phyloP scores from a whole-genome alignment of 2,888 invertebrate genomes.

The Epistrophe eligans region DNA sequence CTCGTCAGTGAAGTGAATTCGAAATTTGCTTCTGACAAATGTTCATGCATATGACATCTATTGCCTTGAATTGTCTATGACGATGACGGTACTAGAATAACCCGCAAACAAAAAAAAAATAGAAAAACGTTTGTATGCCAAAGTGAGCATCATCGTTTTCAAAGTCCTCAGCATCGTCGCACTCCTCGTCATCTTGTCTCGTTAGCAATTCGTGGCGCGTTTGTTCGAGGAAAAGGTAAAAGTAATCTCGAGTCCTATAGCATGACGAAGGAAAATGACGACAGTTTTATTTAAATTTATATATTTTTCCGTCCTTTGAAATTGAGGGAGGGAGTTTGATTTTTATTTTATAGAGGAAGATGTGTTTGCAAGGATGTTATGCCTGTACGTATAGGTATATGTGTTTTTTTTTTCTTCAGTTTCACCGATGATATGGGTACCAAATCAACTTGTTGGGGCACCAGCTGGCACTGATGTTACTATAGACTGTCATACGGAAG shows the following conservation, averaged over 20 bases:
- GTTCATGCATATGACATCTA: slow-evolving; percentile 76
- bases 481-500: slow-evolving; percentile 96
- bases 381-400: slow-evolving; percentile 35
- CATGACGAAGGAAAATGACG: slow-evolving; percentile 74
- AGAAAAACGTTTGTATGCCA: slow-evolving; percentile 56
- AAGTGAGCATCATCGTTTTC: slow-evolving; percentile 58
- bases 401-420: slow-evolving; percentile 85
- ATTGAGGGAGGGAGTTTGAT: slow-evolving; percentile 14
- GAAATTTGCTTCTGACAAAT: slow-evolving; percentile 71
- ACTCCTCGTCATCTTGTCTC: slow-evolving; percentile 52
- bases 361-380: slow-evolving; percentile 43
- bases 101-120: slow-evolving; percentile 50
- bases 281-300: slow-evolving; percentile 76
- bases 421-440: slow-evolving; percentile 97
- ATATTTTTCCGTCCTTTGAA: slow-evolving; percentile 55
- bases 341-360: slow-evolving; percentile 6
- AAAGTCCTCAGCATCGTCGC: slow-evolving; percentile 28
- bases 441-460: slow-evolving; percentile 96
- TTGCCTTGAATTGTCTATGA: slow-evolving; percentile 74
- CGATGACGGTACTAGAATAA: slow-evolving; percentile 66
- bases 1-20: slow-evolving; percentile 70
- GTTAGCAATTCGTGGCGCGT: slow-evolving; percentile 75
- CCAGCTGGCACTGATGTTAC: slow-evolving; percentile 95
- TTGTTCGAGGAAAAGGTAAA: slow-evolving; percentile 69
- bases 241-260: slow-evolving; percentile 70